Evolutionary conservation across 1,140 invertebrate species (phyloP).

Genomic region (Antheraea mylitta): DNA sequence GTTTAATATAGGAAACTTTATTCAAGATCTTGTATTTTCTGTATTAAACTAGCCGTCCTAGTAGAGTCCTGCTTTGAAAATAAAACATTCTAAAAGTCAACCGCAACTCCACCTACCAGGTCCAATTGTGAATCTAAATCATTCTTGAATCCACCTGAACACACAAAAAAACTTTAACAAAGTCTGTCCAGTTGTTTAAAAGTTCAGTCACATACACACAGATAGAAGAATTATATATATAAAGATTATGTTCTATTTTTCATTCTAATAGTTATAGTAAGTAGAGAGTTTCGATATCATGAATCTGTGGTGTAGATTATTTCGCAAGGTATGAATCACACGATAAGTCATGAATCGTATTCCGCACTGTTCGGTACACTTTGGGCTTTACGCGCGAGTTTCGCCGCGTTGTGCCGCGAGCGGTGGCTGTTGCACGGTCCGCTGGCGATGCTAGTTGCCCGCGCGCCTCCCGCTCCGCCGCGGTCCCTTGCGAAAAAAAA

Average conservation of each 20-base stretch:
- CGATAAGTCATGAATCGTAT: neutral
- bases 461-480: slow-evolving; percentile 53
- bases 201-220: too few species aligned
- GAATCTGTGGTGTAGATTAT: neutral
- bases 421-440: slow-evolving; percentile 67
- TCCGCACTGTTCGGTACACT: slow-evolving; percentile 28
- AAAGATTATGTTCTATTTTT: neutral
- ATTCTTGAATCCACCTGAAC: too few species aligned
- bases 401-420: slow-evolving; percentile 52
- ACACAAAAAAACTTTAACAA: too few species aligned
- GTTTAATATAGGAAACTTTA: too few species aligned
- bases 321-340: slow-evolving; percentile 1
- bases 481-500: slow-evolving; percentile 76
- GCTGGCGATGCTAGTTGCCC: slow-evolving; percentile 57
- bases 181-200: too few species aligned
- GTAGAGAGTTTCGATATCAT: neutral
- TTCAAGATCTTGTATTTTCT: too few species aligned
- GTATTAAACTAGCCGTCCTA: too few species aligned
- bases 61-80: too few species aligned
- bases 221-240: too few species aligned
- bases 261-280: neutral
- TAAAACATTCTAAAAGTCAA: too few species aligned
- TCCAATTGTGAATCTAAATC: too few species aligned
- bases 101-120: too few species aligned
- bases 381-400: slow-evolving; percentile 40